These are phyloP conservation scores for Phyllotreta cruciferae DNA, from an alignment of 2,888 invertebrate species.

Conservation along the genomic window DNA sequence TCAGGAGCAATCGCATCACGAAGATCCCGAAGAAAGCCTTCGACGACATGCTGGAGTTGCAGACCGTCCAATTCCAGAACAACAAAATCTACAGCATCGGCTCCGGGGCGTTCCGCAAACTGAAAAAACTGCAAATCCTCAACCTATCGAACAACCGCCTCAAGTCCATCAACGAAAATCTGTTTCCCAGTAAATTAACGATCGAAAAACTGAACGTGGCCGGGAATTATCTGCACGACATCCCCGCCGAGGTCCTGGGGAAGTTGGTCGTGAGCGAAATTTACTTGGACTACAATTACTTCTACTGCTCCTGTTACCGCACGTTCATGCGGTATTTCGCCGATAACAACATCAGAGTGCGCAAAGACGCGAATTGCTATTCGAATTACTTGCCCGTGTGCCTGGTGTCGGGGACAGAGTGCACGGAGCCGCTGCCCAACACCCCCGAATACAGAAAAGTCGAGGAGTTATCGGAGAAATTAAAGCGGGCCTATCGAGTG, in stretches of 20 bases:
- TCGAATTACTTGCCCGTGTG: constrained; percentile 15
- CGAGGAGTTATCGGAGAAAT: neutral
- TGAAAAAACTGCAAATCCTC: neutral
- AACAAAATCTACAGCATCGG: constrained; percentile 13
- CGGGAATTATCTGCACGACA: constrained; percentile 7
- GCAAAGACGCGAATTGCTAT: constrained; percentile 6
- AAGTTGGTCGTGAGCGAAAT: constrained; percentile 10
- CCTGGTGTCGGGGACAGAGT: neutral
- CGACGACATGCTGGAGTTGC: constrained; percentile 3
- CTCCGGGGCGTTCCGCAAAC: constrained; percentile 2
- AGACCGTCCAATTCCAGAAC: constrained; percentile 10
- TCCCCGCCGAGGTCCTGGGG: neutral
- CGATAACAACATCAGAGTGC: neutral
- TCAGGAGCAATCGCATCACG: constrained; percentile 9
- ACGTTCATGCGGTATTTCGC: constrained; percentile 4
- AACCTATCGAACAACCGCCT: constrained; percentile 16
- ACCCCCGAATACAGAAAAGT: neutral
- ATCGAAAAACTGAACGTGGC: constrained; percentile 10
- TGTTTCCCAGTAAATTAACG: constrained; percentile 5
- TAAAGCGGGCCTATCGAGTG: neutral
- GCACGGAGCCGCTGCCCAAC: neutral
- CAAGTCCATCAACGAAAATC: neutral
- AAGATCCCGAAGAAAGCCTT: constrained; percentile 12
- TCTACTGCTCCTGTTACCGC: constrained; percentile 15
- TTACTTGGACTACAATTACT: constrained; percentile 5